Evolutionary conservation across 64 coral and sea anemone genomes (phyloP), one percentile per base, ranked within the genome.

Genomic region (Dendrophyllia cribrosa): DNA sequence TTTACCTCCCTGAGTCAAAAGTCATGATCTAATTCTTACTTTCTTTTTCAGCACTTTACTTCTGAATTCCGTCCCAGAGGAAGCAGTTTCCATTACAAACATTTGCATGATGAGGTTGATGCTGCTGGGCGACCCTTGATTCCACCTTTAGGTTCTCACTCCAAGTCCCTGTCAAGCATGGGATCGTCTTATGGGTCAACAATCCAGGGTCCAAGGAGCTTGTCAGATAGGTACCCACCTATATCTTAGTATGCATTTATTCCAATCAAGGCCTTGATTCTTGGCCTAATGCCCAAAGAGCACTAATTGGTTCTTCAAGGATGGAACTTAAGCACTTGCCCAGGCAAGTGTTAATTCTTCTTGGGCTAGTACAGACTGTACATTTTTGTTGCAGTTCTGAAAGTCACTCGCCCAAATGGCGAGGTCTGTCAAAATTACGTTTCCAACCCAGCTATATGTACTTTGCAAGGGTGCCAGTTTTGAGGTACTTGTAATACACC

Each of bases 21-120:
- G 22, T 51, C 4, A 0, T 70, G 7, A 21, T 55, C 6, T 77
- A 4, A 47, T 50, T 82, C 19, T 17, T 87, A 5, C 61, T 77
- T 72, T 79, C 12, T 59, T 65, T 86, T 15, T 6, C 69, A 97
- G 95, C 90, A 93, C 78, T 97, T 97, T 74, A 94, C 87, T 16
- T 97, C 95, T 43, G 92, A 93, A 43, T 97, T 97, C 69, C 87
- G 95, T 24, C 95, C 95, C 3, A 88, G 95, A 46, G 91, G 88
- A 21, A 86, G 58, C 21, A 97, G 95, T 60, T 97, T 97, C 51
- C 91, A 97, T 52, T 97, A 97, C 52, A 97, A 97, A 58, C 92
- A 97, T 75, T 76, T 97, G 17, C 58, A 94, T 58, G 70, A 97
- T 51, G 75, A 91, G 2, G 25, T 70, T 19, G n/a, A 22, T 23